Conservation (phyloP, 1,140 invertebrate genomes). For the Vanessa atalanta region DNA sequence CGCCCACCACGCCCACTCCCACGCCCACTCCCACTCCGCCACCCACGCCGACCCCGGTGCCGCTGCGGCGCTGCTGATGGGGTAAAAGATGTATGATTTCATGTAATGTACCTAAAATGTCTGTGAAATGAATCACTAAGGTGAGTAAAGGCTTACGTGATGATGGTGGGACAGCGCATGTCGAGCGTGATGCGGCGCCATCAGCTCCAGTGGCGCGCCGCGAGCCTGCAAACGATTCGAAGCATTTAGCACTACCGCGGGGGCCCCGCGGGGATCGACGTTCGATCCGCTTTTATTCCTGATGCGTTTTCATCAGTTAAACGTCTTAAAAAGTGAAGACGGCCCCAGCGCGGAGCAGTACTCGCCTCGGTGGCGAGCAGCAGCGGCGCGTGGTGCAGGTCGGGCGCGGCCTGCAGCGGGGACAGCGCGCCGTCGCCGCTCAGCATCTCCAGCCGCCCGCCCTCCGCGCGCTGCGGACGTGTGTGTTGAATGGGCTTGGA, state of each 20-base stretch:
- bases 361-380: conserved; percentile 62
- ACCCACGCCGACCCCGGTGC: conserved; percentile 44
- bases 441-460: conserved; percentile 60
- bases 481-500: too few species aligned
- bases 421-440: conserved; percentile 62
- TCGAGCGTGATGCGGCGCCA: conserved; percentile 67
- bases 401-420: conserved; percentile 59
- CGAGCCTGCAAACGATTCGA: conserved; percentile 48
- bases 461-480: conserved; percentile 59
- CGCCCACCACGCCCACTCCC: conserved; percentile 55
- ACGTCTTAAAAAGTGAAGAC: neutral
- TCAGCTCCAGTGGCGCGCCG: conserved; percentile 59
- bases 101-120: neutral
- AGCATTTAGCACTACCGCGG: neutral
- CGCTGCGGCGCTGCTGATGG: conserved; percentile 49
- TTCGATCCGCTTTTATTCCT: neutral
- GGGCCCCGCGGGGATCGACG: neutral
- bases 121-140: neutral
- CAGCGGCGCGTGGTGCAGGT: conserved; percentile 67
- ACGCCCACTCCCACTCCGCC: conserved; percentile 47
- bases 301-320: neutral
- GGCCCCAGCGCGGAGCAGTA: neutral
- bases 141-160: conserved; percentile 49
- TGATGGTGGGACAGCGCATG: conserved; percentile 66
- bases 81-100: too few species aligned